phyloP scores from a whole-genome alignment of 2,797 vertebrate species.

The Coluber constrictor region DNA sequence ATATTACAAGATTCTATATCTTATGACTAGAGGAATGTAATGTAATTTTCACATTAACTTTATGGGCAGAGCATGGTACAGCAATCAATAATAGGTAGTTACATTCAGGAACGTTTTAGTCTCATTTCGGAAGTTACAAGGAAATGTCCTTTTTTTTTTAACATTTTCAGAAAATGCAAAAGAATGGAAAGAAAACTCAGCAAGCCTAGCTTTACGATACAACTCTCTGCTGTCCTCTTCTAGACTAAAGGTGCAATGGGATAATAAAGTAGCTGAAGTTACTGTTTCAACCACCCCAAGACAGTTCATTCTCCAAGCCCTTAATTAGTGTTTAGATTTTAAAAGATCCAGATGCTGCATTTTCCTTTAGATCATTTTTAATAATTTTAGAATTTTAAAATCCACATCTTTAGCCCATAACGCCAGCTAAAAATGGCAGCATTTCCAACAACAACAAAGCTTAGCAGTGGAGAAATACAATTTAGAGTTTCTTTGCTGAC shows the following conservation, averaged over 20 bases:
- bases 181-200: neutral
- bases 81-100: neutral
- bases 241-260: neutral
- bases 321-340: neutral
- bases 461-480: too few species aligned
- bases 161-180: neutral
- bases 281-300: neutral
- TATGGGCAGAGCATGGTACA: neutral
- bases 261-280: neutral
- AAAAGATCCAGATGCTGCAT: neutral
- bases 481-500: neutral
- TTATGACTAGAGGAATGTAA: neutral
- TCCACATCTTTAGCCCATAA: neutral
- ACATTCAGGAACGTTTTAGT: neutral
- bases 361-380: neutral
- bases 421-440: neutral
- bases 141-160: neutral
- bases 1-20: neutral
- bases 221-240: neutral
- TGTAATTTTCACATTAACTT: neutral
- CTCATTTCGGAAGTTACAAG: neutral
- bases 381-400: neutral
- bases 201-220: neutral
- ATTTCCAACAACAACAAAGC: too few species aligned
- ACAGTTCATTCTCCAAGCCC: neutral